Conservation (phyloP, 1,140 invertebrate genomes). For the Trypoxylus dichotomus region DNA sequence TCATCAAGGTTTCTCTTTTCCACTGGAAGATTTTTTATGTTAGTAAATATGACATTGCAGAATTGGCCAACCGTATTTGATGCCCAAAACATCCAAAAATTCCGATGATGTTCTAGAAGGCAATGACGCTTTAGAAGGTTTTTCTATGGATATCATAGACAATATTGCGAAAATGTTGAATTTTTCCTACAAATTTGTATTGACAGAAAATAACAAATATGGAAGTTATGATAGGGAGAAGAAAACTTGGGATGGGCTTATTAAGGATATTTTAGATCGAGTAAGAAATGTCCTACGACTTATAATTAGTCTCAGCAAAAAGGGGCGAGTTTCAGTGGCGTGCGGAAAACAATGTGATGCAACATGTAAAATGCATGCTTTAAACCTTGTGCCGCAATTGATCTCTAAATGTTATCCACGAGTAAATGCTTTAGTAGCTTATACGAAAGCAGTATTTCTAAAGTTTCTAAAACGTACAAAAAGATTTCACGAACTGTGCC, state of each 20-base stretch:
- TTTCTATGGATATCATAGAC: constrained; percentile 78
- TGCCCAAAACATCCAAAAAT: constrained; percentile 57
- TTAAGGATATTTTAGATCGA: constrained; percentile 76
- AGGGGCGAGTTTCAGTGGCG: no score
- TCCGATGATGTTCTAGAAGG: constrained; percentile 54
- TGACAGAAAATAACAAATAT: constrained; percentile 70
- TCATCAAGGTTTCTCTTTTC: constrained; percentile 47
- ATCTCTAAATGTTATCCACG: no score
- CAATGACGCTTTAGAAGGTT: constrained; percentile 75
- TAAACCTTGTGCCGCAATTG: no score
- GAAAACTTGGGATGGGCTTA: constrained; percentile 82
- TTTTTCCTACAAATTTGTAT: constrained; percentile 75
- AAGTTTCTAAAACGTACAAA: no score
- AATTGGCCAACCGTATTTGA: constrained; percentile 76
- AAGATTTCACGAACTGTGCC: no score
- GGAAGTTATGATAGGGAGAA: constrained; percentile 70
- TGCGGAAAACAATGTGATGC: no score
- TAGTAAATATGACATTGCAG: constrained; percentile 40
- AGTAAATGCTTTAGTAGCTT: no score
- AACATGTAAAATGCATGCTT: no score
- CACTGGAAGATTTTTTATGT: neutral
- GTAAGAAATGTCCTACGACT: constrained; percentile 55
- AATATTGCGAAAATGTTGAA: constrained; percentile 71
- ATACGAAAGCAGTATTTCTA: no score
- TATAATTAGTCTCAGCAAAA: no score